Base-by-base conservation (phyloP, 2,888 invertebrate genomes). In the Apamea crenata region DNA sequence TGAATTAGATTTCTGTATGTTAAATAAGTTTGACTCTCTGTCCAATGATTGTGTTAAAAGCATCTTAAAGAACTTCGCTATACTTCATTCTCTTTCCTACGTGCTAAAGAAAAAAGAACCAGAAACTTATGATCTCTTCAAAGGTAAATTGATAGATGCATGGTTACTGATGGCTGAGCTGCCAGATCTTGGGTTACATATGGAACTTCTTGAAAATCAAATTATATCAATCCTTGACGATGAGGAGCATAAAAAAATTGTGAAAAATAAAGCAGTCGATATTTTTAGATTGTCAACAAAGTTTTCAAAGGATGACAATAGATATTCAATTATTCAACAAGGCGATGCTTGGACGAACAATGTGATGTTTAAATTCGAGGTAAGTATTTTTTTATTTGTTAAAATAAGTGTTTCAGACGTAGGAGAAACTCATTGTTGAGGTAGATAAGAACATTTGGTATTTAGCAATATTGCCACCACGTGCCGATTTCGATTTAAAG, bases 331-430 rank as follows among this genome's bases (percentile, higher is more conserved):
- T 16, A 91, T 94, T 44, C 89, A 88, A 73, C 94, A 94, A 74
- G 94, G 94, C 18, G 94, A 94, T 81, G 89, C 91, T 32, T 94
- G 94, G 94, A 93, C 91, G 0, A 94, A 94, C 61, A 94, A 94
- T 78, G 84, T 94, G 14, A 87, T 94, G 88, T 94, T 93, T 56
- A 90, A 84, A 82, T 80, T 90, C 44, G 80, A 91, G 87, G 94
- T 90, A 86, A 86, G 91, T 86, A 40, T 83, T 40, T 56, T 56
- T 32, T n/a, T 32, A 65, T 65, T 18, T 21, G 3, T 1, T 1
- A 4, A 16, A 8, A 36, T 50, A 25, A 29, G 8, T 25, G 3
- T 53, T 61, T 61, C 16, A 0, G n/a, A 36, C 4, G 25, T 21
- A 32, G 8, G 1, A 25, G 10, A 65, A 18, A 16, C 21, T 56